Percentiles rank a stretch among this genome's conserved stretches.
phyloP scores from a whole-genome alignment of 2,888 invertebrate genomes.

The Luffia ferchaultella region DNA sequence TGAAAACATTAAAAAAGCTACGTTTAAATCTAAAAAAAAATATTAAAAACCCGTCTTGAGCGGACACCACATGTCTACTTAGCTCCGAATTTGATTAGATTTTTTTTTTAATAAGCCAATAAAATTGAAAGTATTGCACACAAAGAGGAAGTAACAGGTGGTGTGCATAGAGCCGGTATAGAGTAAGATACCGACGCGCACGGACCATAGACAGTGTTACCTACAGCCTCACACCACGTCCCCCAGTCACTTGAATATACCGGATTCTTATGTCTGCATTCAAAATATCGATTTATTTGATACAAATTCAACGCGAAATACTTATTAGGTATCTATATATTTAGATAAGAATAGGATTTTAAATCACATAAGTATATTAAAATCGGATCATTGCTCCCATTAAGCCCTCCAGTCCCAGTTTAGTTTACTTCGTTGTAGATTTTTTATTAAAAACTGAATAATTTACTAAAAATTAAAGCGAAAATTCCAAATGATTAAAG shows the following conservation, averaged over 20 bases:
- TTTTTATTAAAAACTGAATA: no score
- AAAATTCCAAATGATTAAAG: no score
- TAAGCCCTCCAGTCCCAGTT: no score
- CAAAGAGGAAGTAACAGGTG: background rate
- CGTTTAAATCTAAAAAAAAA: background rate
- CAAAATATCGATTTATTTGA: background rate
- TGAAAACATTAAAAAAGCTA: conserved; percentile 1
- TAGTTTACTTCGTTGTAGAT: no score
- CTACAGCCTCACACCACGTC: conserved; percentile 45
- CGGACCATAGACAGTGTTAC: conserved; percentile 1
- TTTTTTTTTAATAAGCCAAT: no score
- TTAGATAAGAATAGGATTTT: no score
- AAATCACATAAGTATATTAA: no score
- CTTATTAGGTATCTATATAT: no score
- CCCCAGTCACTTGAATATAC: conserved; percentile 37
- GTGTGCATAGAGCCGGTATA: background rate
- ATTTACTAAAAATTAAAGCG: no score
- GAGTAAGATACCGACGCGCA: background rate
- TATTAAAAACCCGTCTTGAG: background rate
- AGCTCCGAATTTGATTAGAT: no score
- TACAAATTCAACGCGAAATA: no score
- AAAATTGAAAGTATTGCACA: background rate
- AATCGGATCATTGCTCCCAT: no score
- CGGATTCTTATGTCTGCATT: background rate
- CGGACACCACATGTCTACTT: background rate